Evolutionary conservation across 2,113 vertebrate species (phyloP).

Genomic region (Mormoops blainvillei): DNA sequence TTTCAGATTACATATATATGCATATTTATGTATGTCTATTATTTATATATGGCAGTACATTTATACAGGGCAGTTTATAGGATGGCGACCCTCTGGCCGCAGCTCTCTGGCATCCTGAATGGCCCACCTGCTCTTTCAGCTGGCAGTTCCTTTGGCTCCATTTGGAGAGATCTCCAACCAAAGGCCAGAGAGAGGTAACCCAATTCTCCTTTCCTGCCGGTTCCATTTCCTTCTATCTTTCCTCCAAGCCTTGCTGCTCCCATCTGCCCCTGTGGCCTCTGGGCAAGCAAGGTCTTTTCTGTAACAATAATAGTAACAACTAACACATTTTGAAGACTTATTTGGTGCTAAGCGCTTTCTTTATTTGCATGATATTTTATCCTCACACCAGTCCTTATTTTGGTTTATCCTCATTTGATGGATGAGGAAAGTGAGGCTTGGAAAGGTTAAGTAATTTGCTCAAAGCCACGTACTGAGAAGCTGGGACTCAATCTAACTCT

Average conservation of each 20-base stretch:
- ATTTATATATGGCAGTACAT: background rate
- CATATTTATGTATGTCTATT: background rate
- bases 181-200: background rate
- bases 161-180: background rate
- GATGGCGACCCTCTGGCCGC: background rate
- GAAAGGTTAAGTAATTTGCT: background rate
- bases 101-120: background rate
- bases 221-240: slow-evolving; percentile 13
- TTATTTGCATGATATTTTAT: background rate
- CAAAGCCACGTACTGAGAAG: background rate
- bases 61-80: background rate
- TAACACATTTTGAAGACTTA: background rate
- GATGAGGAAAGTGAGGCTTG: background rate
- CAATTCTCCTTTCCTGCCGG: background rate
- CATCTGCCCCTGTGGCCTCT: background rate
- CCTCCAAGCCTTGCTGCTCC: background rate
- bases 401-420: background rate
- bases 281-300: slow-evolving; percentile 11
- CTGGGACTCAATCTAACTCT: background rate
- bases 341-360: background rate
- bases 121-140: background rate
- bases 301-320: background rate
- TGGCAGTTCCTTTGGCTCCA: background rate
- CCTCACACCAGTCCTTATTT: background rate
- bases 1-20: background rate